A percentile compares a stretch with the other conserved stretches of the same genome.
Conservation (phyloP, 2,888 invertebrate species). For the Pammene aurita region DNA sequence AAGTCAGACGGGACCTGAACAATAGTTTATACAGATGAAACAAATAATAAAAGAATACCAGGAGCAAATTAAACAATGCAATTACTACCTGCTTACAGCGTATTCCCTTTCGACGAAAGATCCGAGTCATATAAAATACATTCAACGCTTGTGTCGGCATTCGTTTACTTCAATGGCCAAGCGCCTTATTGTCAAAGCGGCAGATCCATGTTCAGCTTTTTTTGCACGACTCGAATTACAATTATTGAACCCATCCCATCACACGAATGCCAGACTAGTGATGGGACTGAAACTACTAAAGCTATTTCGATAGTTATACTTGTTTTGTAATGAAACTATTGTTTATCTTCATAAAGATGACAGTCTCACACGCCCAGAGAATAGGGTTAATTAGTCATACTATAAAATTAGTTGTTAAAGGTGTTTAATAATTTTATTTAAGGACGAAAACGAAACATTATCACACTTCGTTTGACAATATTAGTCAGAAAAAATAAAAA, state of each 20-base stretch:
- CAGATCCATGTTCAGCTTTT: conserved; percentile 24
- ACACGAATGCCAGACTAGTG: conserved; percentile 22
- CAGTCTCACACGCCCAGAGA: too few species aligned
- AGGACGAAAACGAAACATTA: too few species aligned
- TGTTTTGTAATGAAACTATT: too few species aligned
- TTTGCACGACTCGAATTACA: conserved; percentile 34
- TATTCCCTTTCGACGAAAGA: neutral
- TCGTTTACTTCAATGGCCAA: conserved; percentile 15
- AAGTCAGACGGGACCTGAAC: too few species aligned
- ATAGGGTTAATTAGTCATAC: too few species aligned
- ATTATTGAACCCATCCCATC: conserved; percentile 36
- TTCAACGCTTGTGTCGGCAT: conserved; percentile 17
- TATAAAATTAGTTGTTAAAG: too few species aligned
- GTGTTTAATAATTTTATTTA: too few species aligned
- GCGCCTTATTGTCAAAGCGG: conserved; percentile 8
- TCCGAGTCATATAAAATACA: conserved; percentile 30
- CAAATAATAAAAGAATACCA: neutral
- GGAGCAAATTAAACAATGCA: conserved; percentile 10
- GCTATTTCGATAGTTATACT: neutral
- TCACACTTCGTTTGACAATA: too few species aligned
- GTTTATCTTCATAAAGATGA: too few species aligned
- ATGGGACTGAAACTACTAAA: conserved; percentile 12
- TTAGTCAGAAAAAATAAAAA: neutral
- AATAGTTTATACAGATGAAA: too few species aligned
- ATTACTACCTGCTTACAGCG: conserved; percentile 10